These are phyloP conservation scores for Donacobius atricapilla DNA, from an alignment of 2,113 vertebrate species.

Conservation along the genomic window DNA sequence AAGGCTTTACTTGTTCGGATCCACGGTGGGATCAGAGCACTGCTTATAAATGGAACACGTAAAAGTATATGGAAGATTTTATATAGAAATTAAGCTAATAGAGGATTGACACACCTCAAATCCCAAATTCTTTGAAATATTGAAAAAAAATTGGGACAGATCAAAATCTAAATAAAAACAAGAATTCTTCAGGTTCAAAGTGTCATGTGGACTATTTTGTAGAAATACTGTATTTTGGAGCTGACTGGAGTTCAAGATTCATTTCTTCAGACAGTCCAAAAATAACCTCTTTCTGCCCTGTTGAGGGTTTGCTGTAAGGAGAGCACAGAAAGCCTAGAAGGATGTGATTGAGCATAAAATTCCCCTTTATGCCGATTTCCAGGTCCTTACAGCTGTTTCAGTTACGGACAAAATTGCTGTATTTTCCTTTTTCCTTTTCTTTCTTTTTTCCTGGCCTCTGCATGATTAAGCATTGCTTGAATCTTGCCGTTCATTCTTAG, in stretches of 20 bases:
- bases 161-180: neutral
- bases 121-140: neutral
- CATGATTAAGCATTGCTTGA: neutral
- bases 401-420: neutral
- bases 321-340: neutral
- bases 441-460: neutral
- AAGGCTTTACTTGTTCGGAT: neutral
- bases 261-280: neutral
- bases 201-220: accelerated
- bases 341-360: neutral
- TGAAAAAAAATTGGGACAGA: neutral
- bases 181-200: neutral
- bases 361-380: neutral
- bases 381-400: neutral
- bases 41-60: neutral
- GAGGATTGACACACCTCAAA: neutral
- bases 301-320: neutral
- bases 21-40: neutral
- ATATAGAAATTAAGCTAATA: neutral
- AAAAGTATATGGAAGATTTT: neutral
- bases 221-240: neutral
- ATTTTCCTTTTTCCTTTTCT: neutral
- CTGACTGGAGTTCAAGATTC: neutral
- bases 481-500: neutral
- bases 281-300: neutral